Evolutionary conservation across 53 echinoderm and acorn worm genomes (phyloP).

Genomic region (Zoroaster sp.): DNA sequence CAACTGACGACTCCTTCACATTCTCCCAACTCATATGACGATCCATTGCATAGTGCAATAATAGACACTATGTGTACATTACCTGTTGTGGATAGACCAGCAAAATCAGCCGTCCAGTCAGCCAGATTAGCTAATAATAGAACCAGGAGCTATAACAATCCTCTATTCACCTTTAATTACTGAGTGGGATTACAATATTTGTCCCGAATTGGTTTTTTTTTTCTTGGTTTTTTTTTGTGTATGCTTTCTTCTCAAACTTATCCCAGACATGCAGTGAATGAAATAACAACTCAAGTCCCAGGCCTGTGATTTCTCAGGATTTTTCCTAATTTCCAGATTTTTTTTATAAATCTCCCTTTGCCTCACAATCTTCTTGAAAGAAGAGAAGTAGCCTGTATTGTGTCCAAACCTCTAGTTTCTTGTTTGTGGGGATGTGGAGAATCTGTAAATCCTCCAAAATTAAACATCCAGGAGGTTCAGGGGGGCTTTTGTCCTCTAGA

Average conservation of each 20-base stretch:
- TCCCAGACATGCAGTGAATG: too few relatives aligned
- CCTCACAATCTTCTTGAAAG: too few relatives aligned
- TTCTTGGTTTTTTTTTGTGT: neutral
- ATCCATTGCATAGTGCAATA: neutral
- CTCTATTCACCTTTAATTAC: neutral
- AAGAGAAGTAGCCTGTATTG: too few relatives aligned
- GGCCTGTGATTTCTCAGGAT: too few relatives aligned
- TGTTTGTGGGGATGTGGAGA: too few relatives aligned
- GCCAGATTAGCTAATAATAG: slow-evolving; percentile 23
- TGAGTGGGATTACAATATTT: neutral
- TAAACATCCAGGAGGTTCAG: too few relatives aligned
- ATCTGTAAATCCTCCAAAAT: too few relatives aligned
- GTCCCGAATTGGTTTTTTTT: neutral
- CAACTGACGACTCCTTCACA: neutral
- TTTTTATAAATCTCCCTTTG: too few relatives aligned
- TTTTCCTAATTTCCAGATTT: too few relatives aligned
- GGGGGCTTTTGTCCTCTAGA: too few relatives aligned
- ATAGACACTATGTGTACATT: neutral
- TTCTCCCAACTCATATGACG: neutral
- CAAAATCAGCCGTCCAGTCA: neutral
- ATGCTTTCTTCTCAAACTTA: neutral
- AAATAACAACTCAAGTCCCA: too few relatives aligned
- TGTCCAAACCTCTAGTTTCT: too few relatives aligned
- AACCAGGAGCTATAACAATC: neutral
- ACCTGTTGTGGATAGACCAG: neutral